Evolutionary conservation across 1,140 invertebrate genomes (phyloP).

Genomic region (Eumeta japonica): DNA sequence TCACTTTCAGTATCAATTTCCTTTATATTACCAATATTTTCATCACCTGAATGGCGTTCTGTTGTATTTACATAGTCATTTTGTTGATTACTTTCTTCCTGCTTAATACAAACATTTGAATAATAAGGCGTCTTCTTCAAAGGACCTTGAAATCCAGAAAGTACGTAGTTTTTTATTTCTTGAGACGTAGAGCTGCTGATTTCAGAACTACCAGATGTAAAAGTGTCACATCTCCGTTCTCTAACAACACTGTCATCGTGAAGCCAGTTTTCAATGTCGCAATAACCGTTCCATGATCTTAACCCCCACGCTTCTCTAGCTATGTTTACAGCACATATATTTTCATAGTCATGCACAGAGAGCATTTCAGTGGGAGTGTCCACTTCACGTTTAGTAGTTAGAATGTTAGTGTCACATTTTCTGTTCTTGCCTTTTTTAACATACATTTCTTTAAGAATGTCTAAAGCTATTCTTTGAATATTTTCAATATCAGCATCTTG

Average conservation of each 20-base stretch:
- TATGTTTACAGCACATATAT: conserved; percentile 66
- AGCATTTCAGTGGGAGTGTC: conserved; percentile 62
- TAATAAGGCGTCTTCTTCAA: conserved; percentile 47
- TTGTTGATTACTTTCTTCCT: conserved; percentile 48
- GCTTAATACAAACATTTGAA: conserved; percentile 44
- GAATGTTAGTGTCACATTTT: conserved; percentile 21
- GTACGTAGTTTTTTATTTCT: conserved; percentile 44
- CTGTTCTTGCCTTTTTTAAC: conserved; percentile 49
- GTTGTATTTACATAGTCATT: conserved; percentile 61
- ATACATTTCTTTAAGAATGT: conserved; percentile 56
- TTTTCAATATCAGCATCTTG: conserved; percentile 56
- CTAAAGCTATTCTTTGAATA: conserved; percentile 55
- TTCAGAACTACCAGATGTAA: conserved; percentile 59
- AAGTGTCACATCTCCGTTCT: conserved; percentile 58
- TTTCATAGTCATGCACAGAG: conserved; percentile 69
- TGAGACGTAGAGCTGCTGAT: conserved; percentile 49
- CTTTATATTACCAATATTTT: conserved; percentile 57
- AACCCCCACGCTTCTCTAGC: conserved; percentile 67
- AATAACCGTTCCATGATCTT: conserved; percentile 66
- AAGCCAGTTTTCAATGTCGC: conserved; percentile 65
- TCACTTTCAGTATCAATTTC: no score
- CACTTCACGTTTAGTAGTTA: conserved; percentile 41
- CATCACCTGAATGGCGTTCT: conserved; percentile 49
- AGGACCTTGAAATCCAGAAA: no score
- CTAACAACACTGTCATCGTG: conserved; percentile 64